These are phyloP conservation scores for Lepidochrysops patricia DNA, from an alignment of 2,888 invertebrate species.

Conservation along the genomic window DNA sequence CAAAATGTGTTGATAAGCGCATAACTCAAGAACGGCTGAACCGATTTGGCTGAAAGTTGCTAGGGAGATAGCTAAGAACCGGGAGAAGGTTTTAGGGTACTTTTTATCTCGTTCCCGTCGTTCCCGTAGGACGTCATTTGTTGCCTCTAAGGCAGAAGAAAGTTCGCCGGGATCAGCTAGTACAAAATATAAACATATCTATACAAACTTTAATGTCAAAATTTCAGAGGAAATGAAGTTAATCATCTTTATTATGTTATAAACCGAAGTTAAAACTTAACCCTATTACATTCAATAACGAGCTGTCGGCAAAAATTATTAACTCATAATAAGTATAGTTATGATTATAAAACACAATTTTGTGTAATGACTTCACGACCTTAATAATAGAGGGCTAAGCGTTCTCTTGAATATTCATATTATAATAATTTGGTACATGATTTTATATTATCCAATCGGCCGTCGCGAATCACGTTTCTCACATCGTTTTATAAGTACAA, in stretches of 20 bases:
- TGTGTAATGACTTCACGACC: slow-evolving; percentile 68
- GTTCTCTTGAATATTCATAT: slow-evolving; percentile 72
- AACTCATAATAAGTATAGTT: slow-evolving; percentile 65
- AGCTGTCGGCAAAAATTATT: slow-evolving; percentile 64
- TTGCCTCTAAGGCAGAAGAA: too few relatives aligned
- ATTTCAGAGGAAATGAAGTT: background rate
- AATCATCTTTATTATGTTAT: slow-evolving; percentile 25
- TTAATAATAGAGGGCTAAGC: slow-evolving; percentile 63
- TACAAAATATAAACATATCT: too few relatives aligned
- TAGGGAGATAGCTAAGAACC: too few relatives aligned
- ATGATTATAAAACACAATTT: slow-evolving; percentile 73
- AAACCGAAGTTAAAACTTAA: background rate
- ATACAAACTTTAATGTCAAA: background rate
- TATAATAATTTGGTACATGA: slow-evolving; percentile 68
- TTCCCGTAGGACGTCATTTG: too few relatives aligned
- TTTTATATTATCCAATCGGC: slow-evolving; percentile 65
- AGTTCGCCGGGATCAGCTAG: too few relatives aligned
- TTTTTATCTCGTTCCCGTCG: too few relatives aligned
- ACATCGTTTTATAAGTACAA: slow-evolving; percentile 40
- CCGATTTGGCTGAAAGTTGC: too few relatives aligned
- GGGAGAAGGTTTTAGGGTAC: too few relatives aligned
- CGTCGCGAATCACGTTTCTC: slow-evolving; percentile 52
- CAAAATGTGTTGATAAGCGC: too few relatives aligned
- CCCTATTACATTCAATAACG: slow-evolving; percentile 51
- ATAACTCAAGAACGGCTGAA: too few relatives aligned